phyloP scores from a whole-genome alignment of 1,140 invertebrate species.

The Leptopilina boulardi region DNA sequence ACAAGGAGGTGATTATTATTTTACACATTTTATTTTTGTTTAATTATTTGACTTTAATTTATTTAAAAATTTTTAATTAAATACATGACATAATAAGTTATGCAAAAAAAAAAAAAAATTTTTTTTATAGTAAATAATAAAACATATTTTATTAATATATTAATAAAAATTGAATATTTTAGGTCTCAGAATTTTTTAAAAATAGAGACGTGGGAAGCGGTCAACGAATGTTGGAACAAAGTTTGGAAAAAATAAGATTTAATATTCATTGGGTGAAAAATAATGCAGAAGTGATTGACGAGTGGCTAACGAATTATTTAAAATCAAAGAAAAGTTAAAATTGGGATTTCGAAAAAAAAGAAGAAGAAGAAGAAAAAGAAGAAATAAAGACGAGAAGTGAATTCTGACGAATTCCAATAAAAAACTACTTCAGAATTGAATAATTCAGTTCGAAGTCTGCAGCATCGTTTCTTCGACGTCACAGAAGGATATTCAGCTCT shows the following conservation, averaged over 20 bases:
- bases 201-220: constrained; percentile 83
- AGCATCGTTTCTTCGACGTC: constrained; percentile 33
- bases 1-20: constrained; percentile 79
- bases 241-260: constrained; percentile 85
- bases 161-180: constrained; percentile 41
- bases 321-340: constrained; percentile 54
- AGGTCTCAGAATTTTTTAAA: constrained; percentile 84
- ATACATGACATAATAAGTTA: neutral
- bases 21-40: constrained; percentile 13
- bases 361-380: neutral
- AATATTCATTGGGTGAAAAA: constrained; percentile 86
- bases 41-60: constrained; percentile 23
- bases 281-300: constrained; percentile 79
- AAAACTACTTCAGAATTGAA: neutral
- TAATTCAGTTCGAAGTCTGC: neutral
- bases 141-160: constrained; percentile 29
- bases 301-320: constrained; percentile 78
- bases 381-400: neutral
- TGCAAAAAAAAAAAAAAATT: no score
- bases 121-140: no score
- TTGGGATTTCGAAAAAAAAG: neutral
- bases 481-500: constrained; percentile 21
- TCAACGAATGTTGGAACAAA: constrained; percentile 82
- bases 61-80: constrained; percentile 28
- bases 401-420: constrained; percentile 7